Conservation (phyloP, 2,113 vertebrate species). For the Maccullochella peelii region DNA sequence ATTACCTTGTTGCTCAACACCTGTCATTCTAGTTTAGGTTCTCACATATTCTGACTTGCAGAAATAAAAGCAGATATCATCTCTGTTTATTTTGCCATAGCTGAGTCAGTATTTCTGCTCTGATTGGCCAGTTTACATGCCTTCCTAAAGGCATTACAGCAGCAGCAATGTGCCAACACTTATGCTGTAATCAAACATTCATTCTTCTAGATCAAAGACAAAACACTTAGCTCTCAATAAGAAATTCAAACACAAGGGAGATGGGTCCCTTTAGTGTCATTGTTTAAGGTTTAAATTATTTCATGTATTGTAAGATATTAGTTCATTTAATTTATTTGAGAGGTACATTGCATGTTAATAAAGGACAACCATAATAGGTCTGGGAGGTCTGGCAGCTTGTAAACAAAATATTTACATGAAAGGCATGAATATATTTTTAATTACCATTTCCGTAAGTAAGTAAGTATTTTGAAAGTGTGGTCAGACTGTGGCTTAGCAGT, state of each 20-base stretch:
- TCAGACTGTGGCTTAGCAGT: not conserved
- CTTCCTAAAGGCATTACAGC: conserved; percentile 18
- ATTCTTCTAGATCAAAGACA: not conserved
- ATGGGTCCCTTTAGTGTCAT: not conserved
- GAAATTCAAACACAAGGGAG: conserved; percentile 4
- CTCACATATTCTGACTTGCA: conserved; percentile 71
- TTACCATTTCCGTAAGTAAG: not conserved
- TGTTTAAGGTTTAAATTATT: not conserved
- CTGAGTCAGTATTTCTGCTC: conserved; percentile 46
- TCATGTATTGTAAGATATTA: not conserved
- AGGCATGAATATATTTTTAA: not conserved
- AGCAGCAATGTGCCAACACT: not conserved
- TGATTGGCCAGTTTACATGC: conserved; percentile 21
- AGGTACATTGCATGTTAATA: not conserved
- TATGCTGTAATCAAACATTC: conserved; percentile 3
- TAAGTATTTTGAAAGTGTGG: not conserved
- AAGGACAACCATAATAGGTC: not conserved
- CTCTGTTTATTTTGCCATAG: conserved; percentile 57
- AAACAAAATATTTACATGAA: not conserved
- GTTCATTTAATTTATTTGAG: not conserved
- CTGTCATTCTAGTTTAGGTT: conserved; percentile 48
- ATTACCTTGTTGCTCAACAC: conserved; percentile 68
- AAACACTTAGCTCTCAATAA: not conserved
- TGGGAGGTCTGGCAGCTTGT: not conserved
- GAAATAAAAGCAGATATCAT: conserved; percentile 42